Evolutionary conservation across 2,888 invertebrate genomes (phyloP), one percentile per base, ranked within the genome.

Genomic region (Cyclophora punctaria): DNA sequence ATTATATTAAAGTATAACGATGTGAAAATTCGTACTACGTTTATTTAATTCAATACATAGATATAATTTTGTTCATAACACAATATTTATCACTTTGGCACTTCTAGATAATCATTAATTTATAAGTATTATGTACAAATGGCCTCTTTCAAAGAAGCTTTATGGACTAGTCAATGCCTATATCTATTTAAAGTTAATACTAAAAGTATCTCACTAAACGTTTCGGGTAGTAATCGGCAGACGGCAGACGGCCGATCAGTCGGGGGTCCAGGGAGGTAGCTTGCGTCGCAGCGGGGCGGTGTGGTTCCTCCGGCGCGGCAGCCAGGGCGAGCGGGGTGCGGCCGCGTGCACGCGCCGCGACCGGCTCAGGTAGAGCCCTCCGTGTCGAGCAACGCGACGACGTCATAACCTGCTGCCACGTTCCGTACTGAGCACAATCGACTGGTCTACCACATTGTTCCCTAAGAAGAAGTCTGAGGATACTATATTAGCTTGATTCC

Each of bases 401-500:
- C 71, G 85, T 88, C 86, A 88, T 86, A 85, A 88, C 44, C 77
- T 69, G 7, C 70, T 67, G 3, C 76, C 80, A 43, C 88, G 80
- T 53, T 85, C 85, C 3, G 73, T 62, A 66, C 83, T 91, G 3
- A 89, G 74, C 51, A 88, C 83, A 63, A 93, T 91, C 2, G 93
- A 91, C 44, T 91, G 76, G 66, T 94, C 93, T 45, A 94, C 87
- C 37, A 95, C 85, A 69, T 94, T 93, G 45, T 92, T 93, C 20
- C 91, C 92, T 55, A 93, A 84, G 67, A 94, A 93, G 73, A 92
- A 95, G 75, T 95, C 95, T 4, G 93, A 90, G 1, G 94, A 91
- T 2, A 95, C 90, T 35, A 94, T 92, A 73, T 94, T 95, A 5
- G 92, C 92, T 49, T 89, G 90, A 7, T 85, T 78, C 45, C 92